Percentiles rank a stretch among this genome's conserved stretches.
These are phyloP conservation scores for Ditula angustiorana DNA, from an alignment of 2,888 invertebrate genomes.

Conservation along the genomic window DNA sequence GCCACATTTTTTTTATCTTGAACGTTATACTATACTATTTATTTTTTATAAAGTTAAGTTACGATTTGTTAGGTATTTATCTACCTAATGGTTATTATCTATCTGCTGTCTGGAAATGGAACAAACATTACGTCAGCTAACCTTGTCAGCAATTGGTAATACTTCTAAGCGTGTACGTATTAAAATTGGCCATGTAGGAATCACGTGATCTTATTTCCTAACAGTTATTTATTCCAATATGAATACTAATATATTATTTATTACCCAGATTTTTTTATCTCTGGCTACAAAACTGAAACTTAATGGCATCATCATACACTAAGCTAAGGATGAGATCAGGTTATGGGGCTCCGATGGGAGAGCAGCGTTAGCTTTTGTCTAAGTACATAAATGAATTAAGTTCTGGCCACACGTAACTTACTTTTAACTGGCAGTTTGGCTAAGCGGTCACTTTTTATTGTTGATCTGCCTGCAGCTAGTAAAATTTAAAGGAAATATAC, in stretches of 20 bases:
- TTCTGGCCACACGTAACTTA: neutral
- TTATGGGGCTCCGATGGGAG: conserved; percentile 10
- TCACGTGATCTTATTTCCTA: conserved; percentile 69
- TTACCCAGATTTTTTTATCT: neutral
- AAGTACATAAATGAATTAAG: neutral
- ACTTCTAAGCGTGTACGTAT: conserved; percentile 48
- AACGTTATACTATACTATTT: too few relatives aligned
- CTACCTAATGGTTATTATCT: conserved; percentile 34
- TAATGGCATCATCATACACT: neutral
- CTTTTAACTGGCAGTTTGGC: too few relatives aligned
- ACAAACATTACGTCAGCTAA: conserved; percentile 54
- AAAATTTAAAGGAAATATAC: too few relatives aligned
- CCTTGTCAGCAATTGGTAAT: conserved; percentile 58
- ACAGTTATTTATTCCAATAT: neutral
- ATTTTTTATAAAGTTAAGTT: neutral
- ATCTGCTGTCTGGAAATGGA: conserved; percentile 53
- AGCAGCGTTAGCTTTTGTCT: neutral
- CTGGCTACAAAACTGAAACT: neutral
- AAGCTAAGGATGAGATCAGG: neutral
- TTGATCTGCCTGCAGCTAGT: too few relatives aligned
- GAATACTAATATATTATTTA: neutral
- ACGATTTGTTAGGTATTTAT: conserved; percentile 4
- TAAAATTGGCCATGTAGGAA: conserved; percentile 51
- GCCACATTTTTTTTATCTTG: neutral
- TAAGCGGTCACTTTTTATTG: neutral